Percentiles rank a stretch among this genome's conserved stretches.
phyloP scores from a whole-genome alignment of 2,888 invertebrate species.

The Eumacrocentrus americanus region DNA sequence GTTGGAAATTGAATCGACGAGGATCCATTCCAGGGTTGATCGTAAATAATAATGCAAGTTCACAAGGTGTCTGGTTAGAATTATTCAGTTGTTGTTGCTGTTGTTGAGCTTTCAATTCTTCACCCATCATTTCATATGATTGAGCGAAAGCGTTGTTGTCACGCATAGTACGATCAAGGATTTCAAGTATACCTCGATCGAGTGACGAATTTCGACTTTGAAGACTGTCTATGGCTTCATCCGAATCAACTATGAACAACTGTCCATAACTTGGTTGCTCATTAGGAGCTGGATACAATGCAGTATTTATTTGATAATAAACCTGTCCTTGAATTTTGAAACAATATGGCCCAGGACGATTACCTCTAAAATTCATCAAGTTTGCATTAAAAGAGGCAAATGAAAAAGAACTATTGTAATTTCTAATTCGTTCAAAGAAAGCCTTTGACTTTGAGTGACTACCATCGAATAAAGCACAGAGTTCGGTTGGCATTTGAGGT shows the following conservation, averaged over 20 bases:
- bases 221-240: background rate
- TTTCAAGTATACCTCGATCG: background rate
- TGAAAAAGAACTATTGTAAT: conserved; percentile 31
- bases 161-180: conserved; percentile 17
- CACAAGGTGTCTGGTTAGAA: no score
- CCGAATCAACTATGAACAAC: background rate
- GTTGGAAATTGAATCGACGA: no score
- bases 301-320: conserved; percentile 6
- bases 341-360: conserved; percentile 26
- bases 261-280: conserved; percentile 14
- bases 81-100: no score
- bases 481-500: conserved; percentile 22
- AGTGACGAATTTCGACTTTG: background rate
- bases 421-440: conserved; percentile 30
- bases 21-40: no score
- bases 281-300: conserved; percentile 13
- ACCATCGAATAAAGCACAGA: conserved; percentile 27
- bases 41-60: no score
- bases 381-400: conserved; percentile 34
- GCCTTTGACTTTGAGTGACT: conserved; percentile 24
- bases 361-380: conserved; percentile 27
- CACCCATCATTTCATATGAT: no score
- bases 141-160: no score
- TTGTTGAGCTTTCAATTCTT: no score
- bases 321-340: conserved; percentile 32